Conservation (phyloP, 2,888 invertebrate species). For the Argyresthia goedartella region DNA sequence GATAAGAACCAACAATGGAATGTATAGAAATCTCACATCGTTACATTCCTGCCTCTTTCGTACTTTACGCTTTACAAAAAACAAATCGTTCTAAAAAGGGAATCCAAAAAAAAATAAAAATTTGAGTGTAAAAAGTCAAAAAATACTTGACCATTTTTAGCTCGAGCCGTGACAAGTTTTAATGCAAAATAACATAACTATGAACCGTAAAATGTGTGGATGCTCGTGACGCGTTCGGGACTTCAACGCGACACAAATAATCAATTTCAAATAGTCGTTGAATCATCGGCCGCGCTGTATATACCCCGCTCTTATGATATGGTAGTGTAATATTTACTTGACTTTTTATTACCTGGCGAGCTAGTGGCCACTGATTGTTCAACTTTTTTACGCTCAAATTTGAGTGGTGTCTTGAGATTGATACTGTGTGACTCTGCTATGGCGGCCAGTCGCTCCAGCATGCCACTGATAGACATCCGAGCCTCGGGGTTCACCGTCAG, state of each 20-base stretch:
- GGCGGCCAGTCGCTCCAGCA: conserved; percentile 89
- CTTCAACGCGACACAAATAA: not conserved
- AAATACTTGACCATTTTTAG: conserved; percentile 71
- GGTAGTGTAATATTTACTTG: conserved; percentile 74
- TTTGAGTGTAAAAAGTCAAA: conserved; percentile 73
- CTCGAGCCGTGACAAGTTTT: conserved; percentile 41
- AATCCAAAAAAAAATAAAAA: conserved; percentile 45
- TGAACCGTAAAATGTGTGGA: conserved; percentile 35
- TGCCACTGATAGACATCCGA: conserved; percentile 81
- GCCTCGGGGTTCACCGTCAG: conserved; percentile 86
- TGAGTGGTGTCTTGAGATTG: conserved; percentile 84
- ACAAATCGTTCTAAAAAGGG: conserved; percentile 34
- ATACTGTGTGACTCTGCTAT: conserved; percentile 89
- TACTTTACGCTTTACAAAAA: not conserved
- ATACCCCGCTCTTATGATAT: conserved; percentile 44
- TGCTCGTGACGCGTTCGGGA: conserved; percentile 29
- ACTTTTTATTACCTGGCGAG: conserved; percentile 73
- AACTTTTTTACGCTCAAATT: conserved; percentile 75
- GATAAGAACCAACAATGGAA: conserved; percentile 53
- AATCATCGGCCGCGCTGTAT: not conserved
- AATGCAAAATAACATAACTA: conserved; percentile 60
- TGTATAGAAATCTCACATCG: conserved; percentile 53
- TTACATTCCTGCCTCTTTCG: conserved; percentile 10
- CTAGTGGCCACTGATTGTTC: conserved; percentile 74
- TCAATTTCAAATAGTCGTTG: conserved; percentile 12